Conservation (phyloP, 2,113 vertebrate species). For the Dermatemys mawii region DNA sequence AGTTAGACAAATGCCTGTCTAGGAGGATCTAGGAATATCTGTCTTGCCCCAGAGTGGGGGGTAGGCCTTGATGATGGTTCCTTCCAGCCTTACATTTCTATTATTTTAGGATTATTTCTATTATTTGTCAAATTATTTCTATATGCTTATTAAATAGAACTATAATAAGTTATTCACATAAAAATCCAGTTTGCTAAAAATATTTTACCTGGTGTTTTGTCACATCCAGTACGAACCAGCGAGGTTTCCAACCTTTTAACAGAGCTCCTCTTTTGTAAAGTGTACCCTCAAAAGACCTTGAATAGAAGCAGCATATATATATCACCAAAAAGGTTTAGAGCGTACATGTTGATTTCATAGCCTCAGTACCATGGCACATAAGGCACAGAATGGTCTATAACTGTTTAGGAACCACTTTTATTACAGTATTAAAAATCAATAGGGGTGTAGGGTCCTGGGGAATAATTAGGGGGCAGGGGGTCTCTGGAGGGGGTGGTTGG, state of each 20-base stretch:
- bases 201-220: conserved; percentile 95
- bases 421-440: neutral
- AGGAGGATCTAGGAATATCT: neutral
- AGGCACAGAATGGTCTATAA: neutral
- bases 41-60: neutral
- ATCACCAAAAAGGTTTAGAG: neutral
- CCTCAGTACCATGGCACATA: neutral
- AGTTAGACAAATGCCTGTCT: neutral
- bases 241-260: conserved; percentile 97
- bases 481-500: too few relatives aligned
- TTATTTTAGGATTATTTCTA: neutral
- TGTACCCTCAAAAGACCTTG: conserved; percentile 95
- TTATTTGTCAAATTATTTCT: neutral
- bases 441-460: too few relatives aligned
- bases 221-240: conserved; percentile 97
- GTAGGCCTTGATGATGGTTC: neutral
- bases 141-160: neutral
- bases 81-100: neutral
- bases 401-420: neutral
- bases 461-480: too few relatives aligned
- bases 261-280: conserved; percentile 96
- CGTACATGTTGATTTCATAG: neutral
- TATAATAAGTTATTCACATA: neutral
- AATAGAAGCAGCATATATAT: neutral
- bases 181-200: neutral